A percentile compares a stretch with the other conserved stretches of the same genome.
Conservation (phyloP, 2,797 vertebrate species). For the Muscicapa striata region DNA sequence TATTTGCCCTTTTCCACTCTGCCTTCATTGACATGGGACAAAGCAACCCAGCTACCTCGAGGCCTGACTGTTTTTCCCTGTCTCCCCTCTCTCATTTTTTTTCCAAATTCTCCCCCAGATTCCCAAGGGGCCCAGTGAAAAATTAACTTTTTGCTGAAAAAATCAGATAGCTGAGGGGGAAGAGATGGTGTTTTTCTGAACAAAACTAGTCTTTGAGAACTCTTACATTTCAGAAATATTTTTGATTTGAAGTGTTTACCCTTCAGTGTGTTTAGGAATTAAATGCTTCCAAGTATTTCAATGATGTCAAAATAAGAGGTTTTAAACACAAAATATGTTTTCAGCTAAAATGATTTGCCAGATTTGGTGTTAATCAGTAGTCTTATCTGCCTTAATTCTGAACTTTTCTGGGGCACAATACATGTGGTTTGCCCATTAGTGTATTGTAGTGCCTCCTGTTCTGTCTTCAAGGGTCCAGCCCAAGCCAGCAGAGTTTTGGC, state of each 20-base stretch:
- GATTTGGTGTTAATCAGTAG: background rate
- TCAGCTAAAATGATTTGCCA: background rate
- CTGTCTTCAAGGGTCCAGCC: background rate
- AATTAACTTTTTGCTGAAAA: background rate
- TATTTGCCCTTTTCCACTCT: slow-evolving; percentile 2
- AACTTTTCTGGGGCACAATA: background rate
- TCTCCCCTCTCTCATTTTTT: background rate
- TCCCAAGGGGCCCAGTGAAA: background rate
- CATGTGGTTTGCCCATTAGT: background rate
- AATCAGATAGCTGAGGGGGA: background rate
- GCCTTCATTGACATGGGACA: background rate
- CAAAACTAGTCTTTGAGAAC: background rate
- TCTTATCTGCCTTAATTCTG: background rate
- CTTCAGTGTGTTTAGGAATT: background rate
- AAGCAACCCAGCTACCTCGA: background rate
- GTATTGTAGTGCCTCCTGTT: background rate
- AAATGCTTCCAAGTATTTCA: background rate
- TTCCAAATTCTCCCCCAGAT: background rate
- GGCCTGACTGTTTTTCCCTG: background rate
- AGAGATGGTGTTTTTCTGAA: background rate
- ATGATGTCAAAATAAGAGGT: background rate
- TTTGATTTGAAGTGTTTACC: background rate
- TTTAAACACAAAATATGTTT: background rate
- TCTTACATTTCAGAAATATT: background rate
- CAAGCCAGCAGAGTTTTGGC: background rate